A percentile compares a stretch with the other conserved stretches of the same genome.
phyloP scores from a whole-genome alignment of 2,888 invertebrate genomes.

The Campaea margaritaria region DNA sequence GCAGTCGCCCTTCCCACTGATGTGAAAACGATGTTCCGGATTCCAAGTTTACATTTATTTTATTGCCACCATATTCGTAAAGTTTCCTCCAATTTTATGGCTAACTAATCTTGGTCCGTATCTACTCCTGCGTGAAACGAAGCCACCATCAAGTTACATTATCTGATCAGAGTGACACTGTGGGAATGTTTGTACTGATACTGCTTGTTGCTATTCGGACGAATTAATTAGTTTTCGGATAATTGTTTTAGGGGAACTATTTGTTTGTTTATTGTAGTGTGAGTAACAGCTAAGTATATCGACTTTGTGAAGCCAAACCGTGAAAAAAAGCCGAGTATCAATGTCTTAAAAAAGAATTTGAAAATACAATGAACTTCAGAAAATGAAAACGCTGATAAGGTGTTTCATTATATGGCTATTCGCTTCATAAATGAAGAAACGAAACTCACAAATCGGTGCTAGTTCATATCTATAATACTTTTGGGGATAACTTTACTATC shows the following conservation, averaged over 20 bases:
- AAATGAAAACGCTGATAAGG: too few relatives aligned
- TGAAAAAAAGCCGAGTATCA: too few relatives aligned
- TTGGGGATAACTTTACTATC: too few relatives aligned
- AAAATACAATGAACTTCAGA: too few relatives aligned
- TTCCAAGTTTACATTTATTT: conserved; percentile 55
- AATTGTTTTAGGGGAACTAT: neutral
- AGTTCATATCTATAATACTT: too few relatives aligned
- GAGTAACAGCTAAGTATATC: too few relatives aligned
- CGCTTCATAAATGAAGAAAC: too few relatives aligned
- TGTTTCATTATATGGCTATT: too few relatives aligned
- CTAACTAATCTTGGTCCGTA: conserved; percentile 34
- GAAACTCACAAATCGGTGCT: too few relatives aligned
- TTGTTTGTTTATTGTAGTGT: neutral
- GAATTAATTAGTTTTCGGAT: neutral
- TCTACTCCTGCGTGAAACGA: conserved; percentile 27
- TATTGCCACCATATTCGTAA: conserved; percentile 54
- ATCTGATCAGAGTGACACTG: conserved; percentile 24
- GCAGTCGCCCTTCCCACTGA: conserved; percentile 43
- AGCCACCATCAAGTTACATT: conserved; percentile 28
- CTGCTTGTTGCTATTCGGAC: neutral
- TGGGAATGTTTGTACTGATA: neutral
- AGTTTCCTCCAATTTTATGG: conserved; percentile 44
- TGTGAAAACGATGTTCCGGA: conserved; percentile 63
- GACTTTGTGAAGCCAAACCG: neutral
- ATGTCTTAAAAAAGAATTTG: neutral